Percentiles rank a stretch among this genome's conserved stretches.
phyloP scores from a whole-genome alignment of 2,888 invertebrate species.

The Coleophora flavipennella region DNA sequence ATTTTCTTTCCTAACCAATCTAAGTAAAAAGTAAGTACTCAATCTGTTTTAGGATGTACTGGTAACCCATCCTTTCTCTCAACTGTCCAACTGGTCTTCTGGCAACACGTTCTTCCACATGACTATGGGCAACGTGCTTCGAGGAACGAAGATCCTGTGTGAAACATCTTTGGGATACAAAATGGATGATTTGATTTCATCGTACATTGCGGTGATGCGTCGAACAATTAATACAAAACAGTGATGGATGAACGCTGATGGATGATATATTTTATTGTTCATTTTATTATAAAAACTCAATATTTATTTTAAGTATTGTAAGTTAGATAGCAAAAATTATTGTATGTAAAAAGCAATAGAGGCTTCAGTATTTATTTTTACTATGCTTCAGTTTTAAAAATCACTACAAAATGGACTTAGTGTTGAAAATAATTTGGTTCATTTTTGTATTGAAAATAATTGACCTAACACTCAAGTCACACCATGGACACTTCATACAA shows the following conservation, averaged over 20 bases:
- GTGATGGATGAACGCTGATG: slow-evolving; percentile 14
- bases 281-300: background rate
- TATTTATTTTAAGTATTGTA: too few species aligned
- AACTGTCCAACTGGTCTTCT: slow-evolving; percentile 95
- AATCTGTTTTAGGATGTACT: slow-evolving; percentile 78
- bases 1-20: too few species aligned
- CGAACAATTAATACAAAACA: slow-evolving; percentile 35
- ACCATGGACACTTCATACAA: too few species aligned
- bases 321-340: too few species aligned
- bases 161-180: slow-evolving; percentile 96
- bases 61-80: slow-evolving; percentile 87
- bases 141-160: slow-evolving; percentile 89
- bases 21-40: too few species aligned
- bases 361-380: too few species aligned
- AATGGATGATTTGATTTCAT: slow-evolving; percentile 96
- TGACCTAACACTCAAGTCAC: too few species aligned
- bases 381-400: too few species aligned
- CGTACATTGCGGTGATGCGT: slow-evolving; percentile 80
- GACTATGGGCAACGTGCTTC: slow-evolving; percentile 94
- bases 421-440: too few species aligned
- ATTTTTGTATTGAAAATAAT: too few species aligned
- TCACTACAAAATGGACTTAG: too few species aligned
- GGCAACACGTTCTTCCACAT: slow-evolving; percentile 96
- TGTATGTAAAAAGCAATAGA: too few species aligned
- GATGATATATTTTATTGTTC: background rate